Conservation (phyloP, 2,888 invertebrate genomes). For the Frankliniella intonsa region DNA sequence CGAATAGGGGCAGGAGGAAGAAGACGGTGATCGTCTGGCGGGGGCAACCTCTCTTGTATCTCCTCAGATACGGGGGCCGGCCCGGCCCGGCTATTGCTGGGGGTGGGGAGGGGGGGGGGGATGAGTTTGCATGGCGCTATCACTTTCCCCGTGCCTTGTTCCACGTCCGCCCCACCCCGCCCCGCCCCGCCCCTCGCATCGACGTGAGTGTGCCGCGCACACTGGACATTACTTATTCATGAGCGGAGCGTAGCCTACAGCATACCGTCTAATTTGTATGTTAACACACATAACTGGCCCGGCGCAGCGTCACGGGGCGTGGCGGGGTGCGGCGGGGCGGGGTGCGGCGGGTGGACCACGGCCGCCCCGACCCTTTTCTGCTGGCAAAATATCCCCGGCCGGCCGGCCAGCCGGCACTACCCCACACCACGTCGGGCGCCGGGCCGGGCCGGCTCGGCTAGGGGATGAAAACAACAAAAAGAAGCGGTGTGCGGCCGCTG, state of each 20-base stretch:
- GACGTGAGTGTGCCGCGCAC: constrained; percentile 4
- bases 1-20: background rate
- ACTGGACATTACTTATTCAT: constrained; percentile 19
- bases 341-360: background rate
- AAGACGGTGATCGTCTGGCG: background rate
- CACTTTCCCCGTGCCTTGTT: background rate
- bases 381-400: too few relatives aligned
- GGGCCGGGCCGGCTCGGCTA: too few relatives aligned
- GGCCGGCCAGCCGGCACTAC: too few relatives aligned
- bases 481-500: too few relatives aligned
- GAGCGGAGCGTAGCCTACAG: background rate
- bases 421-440: too few relatives aligned
- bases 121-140: background rate
- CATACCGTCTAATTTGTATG: constrained; percentile 16
- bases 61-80: too few relatives aligned
- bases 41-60: background rate
- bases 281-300: constrained; percentile 25
- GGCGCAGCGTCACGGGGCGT: background rate
- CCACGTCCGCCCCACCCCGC: background rate
- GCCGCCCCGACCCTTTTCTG: too few relatives aligned
- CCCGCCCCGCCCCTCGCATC: background rate
- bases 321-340: background rate
- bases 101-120: background rate
- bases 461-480: too few relatives aligned
- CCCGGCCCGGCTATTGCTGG: background rate